phyloP scores from a whole-genome alignment of 1,140 invertebrate species.

The Drosophila ogumai region DNA sequence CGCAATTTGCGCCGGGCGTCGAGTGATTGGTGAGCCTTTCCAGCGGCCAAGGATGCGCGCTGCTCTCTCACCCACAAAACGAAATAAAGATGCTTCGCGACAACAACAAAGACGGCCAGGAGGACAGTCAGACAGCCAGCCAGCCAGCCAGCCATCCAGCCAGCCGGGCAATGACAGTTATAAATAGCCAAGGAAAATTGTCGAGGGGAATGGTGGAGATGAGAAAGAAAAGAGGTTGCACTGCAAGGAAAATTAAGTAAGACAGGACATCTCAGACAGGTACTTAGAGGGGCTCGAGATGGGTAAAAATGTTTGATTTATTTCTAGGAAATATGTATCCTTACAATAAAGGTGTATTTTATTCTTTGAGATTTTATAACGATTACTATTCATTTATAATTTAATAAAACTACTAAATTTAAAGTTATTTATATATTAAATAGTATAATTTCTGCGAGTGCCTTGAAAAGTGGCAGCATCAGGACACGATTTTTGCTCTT shows the following conservation, averaged over 20 bases:
- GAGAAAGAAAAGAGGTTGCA: slow-evolving; percentile 6
- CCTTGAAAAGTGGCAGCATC: slow-evolving; percentile 26
- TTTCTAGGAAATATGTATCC: not conserved
- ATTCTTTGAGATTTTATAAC: not conserved
- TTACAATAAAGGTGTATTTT: not conserved
- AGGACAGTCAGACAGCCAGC: slow-evolving; percentile 3
- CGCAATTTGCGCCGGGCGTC: slow-evolving; percentile 73
- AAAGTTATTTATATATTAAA: not conserved
- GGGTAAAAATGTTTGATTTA: not conserved
- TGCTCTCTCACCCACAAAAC: slow-evolving; percentile 58
- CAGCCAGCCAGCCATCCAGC: slow-evolving; percentile 24
- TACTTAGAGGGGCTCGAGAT: too few relatives aligned
- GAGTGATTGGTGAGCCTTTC: slow-evolving; percentile 69
- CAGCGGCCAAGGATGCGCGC: slow-evolving; percentile 40
- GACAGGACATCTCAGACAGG: not conserved
- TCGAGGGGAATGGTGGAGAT: slow-evolving; percentile 29
- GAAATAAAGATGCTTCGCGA: slow-evolving; percentile 61
- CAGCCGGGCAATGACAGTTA: slow-evolving; percentile 68
- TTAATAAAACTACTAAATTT: not conserved
- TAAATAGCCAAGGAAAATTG: slow-evolving; percentile 81
- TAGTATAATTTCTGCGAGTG: slow-evolving; percentile 3
- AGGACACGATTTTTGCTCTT: slow-evolving; percentile 60
- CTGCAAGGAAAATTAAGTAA: slow-evolving; percentile 3
- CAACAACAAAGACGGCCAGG: slow-evolving; percentile 22
- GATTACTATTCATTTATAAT: not conserved